phyloP scores from a whole-genome alignment of 2,888 invertebrate species.

The Hyposoter didymator region DNA sequence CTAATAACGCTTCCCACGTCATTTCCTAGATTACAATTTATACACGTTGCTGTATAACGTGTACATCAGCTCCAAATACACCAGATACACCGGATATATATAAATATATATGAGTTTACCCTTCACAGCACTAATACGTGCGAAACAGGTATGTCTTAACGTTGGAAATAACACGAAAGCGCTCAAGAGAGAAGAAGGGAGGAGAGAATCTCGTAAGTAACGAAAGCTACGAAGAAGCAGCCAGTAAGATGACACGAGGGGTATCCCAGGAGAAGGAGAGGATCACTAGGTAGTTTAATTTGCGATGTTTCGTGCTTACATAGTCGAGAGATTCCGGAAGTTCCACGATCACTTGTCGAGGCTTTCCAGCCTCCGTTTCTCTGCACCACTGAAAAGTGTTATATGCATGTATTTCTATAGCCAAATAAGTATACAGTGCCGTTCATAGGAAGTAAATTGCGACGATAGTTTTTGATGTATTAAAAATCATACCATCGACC shows the following conservation, averaged over 20 bases:
- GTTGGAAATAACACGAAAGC: conserved; percentile 27
- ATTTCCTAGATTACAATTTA: conserved; percentile 24
- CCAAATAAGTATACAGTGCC: neutral
- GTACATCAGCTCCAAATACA: neutral
- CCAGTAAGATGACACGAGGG: conserved; percentile 41
- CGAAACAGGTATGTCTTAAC: conserved; percentile 40
- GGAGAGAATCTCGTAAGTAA: conserved; percentile 4
- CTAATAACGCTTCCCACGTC: conserved; percentile 44
- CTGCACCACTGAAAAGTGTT: neutral
- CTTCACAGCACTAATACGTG: conserved; percentile 39
- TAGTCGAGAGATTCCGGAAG: conserved; percentile 68
- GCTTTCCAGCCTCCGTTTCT: conserved; percentile 46
- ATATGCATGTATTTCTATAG: conserved; percentile 4
- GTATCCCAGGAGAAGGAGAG: neutral
- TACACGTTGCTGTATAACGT: conserved; percentile 12
- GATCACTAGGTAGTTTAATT: conserved; percentile 69
- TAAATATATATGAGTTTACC: conserved; percentile 28
- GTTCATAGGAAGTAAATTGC: neutral
- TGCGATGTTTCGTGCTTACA: conserved; percentile 73
- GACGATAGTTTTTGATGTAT: neutral
- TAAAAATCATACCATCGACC: neutral
- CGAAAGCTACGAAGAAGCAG: conserved; percentile 28
- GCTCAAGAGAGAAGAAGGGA: conserved; percentile 27
- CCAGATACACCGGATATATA: neutral
- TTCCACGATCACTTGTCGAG: conserved; percentile 68